Conservation (phyloP, 2,888 invertebrate genomes). For the Eucera pruinosa region DNA sequence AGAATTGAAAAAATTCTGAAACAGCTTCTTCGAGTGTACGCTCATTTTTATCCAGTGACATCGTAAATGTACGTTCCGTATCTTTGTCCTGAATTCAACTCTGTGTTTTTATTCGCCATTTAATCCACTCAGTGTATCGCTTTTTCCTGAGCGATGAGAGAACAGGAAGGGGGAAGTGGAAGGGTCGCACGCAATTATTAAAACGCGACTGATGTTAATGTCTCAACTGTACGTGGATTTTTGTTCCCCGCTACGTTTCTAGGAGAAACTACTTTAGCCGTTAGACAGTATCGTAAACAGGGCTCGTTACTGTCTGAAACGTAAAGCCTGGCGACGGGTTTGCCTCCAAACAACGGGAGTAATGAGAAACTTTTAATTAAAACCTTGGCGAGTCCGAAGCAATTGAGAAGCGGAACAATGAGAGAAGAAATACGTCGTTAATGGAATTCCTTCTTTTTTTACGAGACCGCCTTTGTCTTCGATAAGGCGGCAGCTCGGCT, state of each 20-base stretch:
- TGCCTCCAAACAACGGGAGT: conserved; percentile 77
- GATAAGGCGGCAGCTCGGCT: conserved; percentile 34
- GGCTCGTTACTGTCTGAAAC: conserved; percentile 73
- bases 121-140: conserved; percentile 48
- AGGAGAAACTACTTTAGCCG: conserved; percentile 55
- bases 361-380: conserved; percentile 82
- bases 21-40: conserved; percentile 34
- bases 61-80: not conserved
- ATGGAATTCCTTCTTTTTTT: conserved; percentile 69
- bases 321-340: conserved; percentile 70
- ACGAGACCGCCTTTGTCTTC: conserved; percentile 66
- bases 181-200: conserved; percentile 51
- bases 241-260: conserved; percentile 27
- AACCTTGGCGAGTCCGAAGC: conserved; percentile 74
- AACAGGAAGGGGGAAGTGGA: conserved; percentile 7
- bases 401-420: conserved; percentile 72
- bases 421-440: conserved; percentile 75
- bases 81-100: conserved; percentile 36
- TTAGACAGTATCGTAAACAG: conserved; percentile 75
- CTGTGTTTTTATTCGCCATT: conserved; percentile 51
- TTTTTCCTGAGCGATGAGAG: conserved; percentile 17
- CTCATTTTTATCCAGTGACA: conserved; percentile 30
- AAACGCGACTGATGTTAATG: conserved; percentile 44
- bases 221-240: conserved; percentile 47
- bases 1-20: conserved; percentile 28